Conservation (phyloP, 2,888 invertebrate species). For the Pandemis corylana region DNA sequence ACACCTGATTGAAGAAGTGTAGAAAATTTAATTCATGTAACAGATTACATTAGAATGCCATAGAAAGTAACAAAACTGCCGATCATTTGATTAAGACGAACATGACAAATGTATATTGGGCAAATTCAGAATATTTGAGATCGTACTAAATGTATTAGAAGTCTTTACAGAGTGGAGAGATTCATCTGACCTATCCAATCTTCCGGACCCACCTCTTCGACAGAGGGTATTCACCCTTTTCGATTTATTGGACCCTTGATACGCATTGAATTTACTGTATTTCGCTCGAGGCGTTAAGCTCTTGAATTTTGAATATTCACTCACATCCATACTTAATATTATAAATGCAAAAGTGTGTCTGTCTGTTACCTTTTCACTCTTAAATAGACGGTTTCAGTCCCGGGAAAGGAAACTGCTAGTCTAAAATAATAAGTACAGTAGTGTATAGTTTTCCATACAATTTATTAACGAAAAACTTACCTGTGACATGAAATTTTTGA, state of each 20-base stretch:
- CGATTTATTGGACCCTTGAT: constrained; percentile 19
- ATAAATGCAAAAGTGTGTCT: no score
- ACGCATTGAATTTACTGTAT: constrained; percentile 1
- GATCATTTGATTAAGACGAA: background rate
- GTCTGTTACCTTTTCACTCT: no score
- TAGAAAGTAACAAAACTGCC: background rate
- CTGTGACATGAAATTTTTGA: no score
- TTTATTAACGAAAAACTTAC: no score
- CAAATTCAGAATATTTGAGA: background rate
- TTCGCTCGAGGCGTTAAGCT: background rate
- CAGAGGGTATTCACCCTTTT: constrained; percentile 28
- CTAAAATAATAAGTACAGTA: no score
- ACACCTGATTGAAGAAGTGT: no score
- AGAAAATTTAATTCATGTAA: no score
- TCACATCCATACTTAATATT: background rate
- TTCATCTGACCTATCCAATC: constrained; percentile 28
- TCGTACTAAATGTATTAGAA: constrained; percentile 24
- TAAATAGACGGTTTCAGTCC: no score
- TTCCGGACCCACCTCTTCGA: constrained; percentile 17
- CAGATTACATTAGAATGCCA: no score
- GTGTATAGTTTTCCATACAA: no score
- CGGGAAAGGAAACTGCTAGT: no score
- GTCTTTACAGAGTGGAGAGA: constrained; percentile 8
- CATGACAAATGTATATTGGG: background rate
- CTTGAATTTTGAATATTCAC: background rate